Base-by-base conservation (phyloP, 37 sponge, comb jelly and placozoan genomes). In the Lycopodina hypogea region DNA sequence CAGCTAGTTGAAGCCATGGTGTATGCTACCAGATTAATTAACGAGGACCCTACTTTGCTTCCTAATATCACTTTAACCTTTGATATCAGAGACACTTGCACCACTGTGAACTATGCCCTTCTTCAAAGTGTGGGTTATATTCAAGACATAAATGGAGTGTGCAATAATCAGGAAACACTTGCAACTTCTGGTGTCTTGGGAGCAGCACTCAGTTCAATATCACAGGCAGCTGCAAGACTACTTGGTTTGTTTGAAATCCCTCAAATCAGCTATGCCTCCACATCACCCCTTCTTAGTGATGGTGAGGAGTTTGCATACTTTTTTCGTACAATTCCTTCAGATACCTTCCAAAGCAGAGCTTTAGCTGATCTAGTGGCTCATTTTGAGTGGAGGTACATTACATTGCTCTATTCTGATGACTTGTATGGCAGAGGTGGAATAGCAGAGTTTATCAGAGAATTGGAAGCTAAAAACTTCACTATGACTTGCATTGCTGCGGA, bases 291-390 rank as follows among this genome's bases (percentile, higher is more conserved):
- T 7, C 78, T 94, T 18, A 91, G 92, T 56, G 91, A 94, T 64
- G 86, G 81, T 33, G 76, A 67, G 2, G 40, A 80, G 6, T 94
- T 83, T 71, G 76, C 69, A 12, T 94, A 84, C 66, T 94, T 94
- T 76, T 76, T 94, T 32, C 92, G 95, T n/a, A 88, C 88, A n/a
- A 50, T 91, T 32, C 92, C 95, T 38, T 86, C 95, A 15, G 95
- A 94, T 72, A 53, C 29, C 9, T 76, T 85, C 42, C 95, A 94
- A 42, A 83, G 91, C 18, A 32, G 33, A 61, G 95, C 88, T 42
- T 79, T 94, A 71, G 82, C 68, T 0, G 91, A 80, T 32, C 66
- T 94, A 1, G 55, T 84, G 0, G 56, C 33, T 4, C 22, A 58
- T 28, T 88, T 84, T 80, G 78, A 81, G 34, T 91, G 92, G 92